Percentiles rank a stretch among this genome's conserved stretches.
phyloP scores from a whole-genome alignment of 2,797 vertebrate genomes.

The Pseudopleuronectes americanus region DNA sequence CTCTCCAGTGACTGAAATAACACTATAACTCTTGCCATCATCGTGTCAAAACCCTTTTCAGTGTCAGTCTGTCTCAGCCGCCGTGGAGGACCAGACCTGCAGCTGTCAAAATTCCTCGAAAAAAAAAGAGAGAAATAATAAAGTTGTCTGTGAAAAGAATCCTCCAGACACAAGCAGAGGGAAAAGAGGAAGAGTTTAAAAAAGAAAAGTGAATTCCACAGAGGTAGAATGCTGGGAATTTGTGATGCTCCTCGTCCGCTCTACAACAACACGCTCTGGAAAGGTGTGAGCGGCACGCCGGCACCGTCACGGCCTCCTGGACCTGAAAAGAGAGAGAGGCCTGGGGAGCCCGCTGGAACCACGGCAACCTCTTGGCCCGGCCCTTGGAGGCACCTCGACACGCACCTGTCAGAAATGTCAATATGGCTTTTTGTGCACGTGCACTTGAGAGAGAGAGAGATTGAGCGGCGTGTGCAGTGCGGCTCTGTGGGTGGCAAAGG shows the following conservation, averaged over 20 bases:
- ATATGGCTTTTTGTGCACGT: slow-evolving; percentile 34
- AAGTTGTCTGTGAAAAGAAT: slow-evolving; percentile 44
- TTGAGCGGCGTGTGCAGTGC: slow-evolving; percentile 45
- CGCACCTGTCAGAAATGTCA: slow-evolving; percentile 76
- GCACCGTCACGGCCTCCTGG: slow-evolving; percentile 71
- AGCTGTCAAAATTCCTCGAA: slow-evolving; percentile 71
- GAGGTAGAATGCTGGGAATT: slow-evolving; percentile 59
- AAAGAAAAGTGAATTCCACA: slow-evolving; percentile 65
- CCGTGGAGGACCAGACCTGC: slow-evolving; percentile 62
- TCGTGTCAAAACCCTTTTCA: slow-evolving; percentile 68
- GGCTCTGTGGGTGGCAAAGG: slow-evolving; percentile 83
- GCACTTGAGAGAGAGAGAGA: slow-evolving; percentile 20
- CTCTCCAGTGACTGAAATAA: slow-evolving; percentile 76
- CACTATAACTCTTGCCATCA: slow-evolving; percentile 74
- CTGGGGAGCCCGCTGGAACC: slow-evolving; percentile 28
- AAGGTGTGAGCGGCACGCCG: slow-evolving; percentile 72
- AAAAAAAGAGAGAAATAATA: slow-evolving; percentile 45
- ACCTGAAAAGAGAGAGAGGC: slow-evolving; percentile 67
- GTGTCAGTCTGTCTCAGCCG: slow-evolving; percentile 63
- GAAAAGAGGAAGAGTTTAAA: slow-evolving; percentile 40
- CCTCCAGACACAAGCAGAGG: slow-evolving; percentile 16
- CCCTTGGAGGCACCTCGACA: slow-evolving; percentile 71
- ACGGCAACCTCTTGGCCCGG: slow-evolving; percentile 37
- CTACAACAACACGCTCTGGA: slow-evolving; percentile 71
- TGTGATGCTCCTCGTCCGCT: slow-evolving; percentile 58